A percentile compares a stretch with the other conserved stretches of the same genome.
Evolutionary conservation across 2,888 invertebrate genomes (phyloP).

Genomic region (Andrena camellia): DNA sequence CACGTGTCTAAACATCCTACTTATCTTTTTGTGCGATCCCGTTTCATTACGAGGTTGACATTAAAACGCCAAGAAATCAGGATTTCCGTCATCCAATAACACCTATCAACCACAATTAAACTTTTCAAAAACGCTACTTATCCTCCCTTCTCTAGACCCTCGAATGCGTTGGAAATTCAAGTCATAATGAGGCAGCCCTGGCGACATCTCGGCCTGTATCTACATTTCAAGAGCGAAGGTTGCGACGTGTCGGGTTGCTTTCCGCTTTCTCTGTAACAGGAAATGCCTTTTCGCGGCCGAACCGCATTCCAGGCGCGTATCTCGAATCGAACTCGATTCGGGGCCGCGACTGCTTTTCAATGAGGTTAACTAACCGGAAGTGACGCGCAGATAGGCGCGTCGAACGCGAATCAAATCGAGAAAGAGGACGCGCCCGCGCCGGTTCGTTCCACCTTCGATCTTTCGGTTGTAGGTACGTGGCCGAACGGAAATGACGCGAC

Average conservation of each 20-base stretch:
- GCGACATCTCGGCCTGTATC: not conserved
- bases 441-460: slow-evolving; percentile 54
- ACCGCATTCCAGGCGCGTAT: slow-evolving; percentile 67
- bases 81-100: too few species aligned
- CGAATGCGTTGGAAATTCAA: not conserved
- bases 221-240: not conserved
- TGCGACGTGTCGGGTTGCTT: slow-evolving; percentile 18
- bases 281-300: slow-evolving; percentile 48
- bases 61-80: too few species aligned
- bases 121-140: not conserved
- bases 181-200: not conserved
- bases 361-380: slow-evolving; percentile 82
- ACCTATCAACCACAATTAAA: not conserved
- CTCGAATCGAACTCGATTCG: slow-evolving; percentile 68
- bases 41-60: too few species aligned
- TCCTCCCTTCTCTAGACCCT: not conserved
- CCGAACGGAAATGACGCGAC: slow-evolving; percentile 50
- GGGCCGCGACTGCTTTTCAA: slow-evolving; percentile 69
- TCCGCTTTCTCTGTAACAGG: slow-evolving; percentile 52
- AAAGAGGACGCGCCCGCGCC: slow-evolving; percentile 40
- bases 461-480: slow-evolving; percentile 52
- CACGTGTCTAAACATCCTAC: too few species aligned
- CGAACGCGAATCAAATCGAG: slow-evolving; percentile 74
- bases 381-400: slow-evolving; percentile 76
- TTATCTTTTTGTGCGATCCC: too few species aligned